A percentile compares a stretch with the other conserved stretches of the same genome.
Evolutionary conservation across 2,797 vertebrate species (phyloP).

Genomic region (Poeciliopsis paucimaculata): DNA sequence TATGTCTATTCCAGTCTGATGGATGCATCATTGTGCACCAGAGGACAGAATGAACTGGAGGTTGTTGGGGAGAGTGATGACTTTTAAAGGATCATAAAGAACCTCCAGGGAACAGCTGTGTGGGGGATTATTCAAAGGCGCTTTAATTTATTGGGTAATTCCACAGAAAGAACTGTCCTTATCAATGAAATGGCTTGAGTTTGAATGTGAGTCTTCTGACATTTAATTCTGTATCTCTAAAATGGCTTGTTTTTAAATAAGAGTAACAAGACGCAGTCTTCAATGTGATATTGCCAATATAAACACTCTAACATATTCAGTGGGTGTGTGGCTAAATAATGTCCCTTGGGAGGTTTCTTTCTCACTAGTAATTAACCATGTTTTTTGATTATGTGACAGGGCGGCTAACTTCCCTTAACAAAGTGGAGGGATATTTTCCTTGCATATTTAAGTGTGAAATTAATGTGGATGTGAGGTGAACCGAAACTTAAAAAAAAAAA

Average conservation of each 20-base stretch:
- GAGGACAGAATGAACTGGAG: slow-evolving; percentile 64
- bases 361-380: slow-evolving; percentile 6
- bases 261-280: slow-evolving; percentile 30
- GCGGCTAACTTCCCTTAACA: slow-evolving; percentile 11
- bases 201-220: slow-evolving; percentile 70
- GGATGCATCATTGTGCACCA: slow-evolving; percentile 56
- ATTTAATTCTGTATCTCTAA: slow-evolving; percentile 65
- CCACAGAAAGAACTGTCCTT: slow-evolving; percentile 68
- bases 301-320: slow-evolving; percentile 33
- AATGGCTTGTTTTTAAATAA: slow-evolving; percentile 58
- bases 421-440: background rate
- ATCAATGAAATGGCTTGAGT: slow-evolving; percentile 73
- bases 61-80: slow-evolving; percentile 72
- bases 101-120: slow-evolving; percentile 69
- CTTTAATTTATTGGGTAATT: slow-evolving; percentile 81
- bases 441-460: background rate
- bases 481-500: background rate
- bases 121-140: slow-evolving; percentile 75
- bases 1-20: slow-evolving; percentile 67
- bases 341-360: background rate
- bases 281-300: slow-evolving; percentile 36
- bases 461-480: slow-evolving; percentile 1
- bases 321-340: slow-evolving; percentile 25
- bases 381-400: background rate
- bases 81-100: slow-evolving; percentile 80